phyloP scores from a whole-genome alignment of 53 echinoderm and acorn worm species.

The Echinarachnius parma region DNA sequence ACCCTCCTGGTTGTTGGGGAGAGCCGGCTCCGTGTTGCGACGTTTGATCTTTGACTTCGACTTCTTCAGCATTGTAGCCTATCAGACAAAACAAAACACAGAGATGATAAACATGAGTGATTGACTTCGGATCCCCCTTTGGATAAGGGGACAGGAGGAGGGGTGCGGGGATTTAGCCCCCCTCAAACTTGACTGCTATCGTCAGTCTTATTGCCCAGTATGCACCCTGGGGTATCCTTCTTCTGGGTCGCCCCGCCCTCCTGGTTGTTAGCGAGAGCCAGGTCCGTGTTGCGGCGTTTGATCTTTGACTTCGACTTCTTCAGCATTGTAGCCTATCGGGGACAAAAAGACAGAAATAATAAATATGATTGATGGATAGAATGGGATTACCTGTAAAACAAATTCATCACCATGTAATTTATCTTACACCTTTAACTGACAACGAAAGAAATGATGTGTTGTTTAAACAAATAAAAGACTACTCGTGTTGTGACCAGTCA shows the following conservation, averaged over 20 bases:
- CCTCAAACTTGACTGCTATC: constrained; percentile 76
- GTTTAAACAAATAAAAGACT: too few species aligned
- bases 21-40: constrained; percentile 92
- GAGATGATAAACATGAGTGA: not conserved
- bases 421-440: too few species aligned
- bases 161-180: not conserved
- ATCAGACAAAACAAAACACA: not conserved
- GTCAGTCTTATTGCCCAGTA: constrained; percentile 89
- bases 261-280: constrained; percentile 77
- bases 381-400: too few species aligned
- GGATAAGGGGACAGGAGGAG: not conserved
- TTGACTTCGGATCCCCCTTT: not conserved
- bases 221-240: constrained; percentile 48
- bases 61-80: constrained; percentile 99
- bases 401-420: too few species aligned
- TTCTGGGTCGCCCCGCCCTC: constrained; percentile 59
- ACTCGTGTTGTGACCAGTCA: too few species aligned
- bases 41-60: constrained; percentile 95
- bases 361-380: too few species aligned
- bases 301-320: constrained; percentile 97
- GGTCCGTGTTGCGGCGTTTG: constrained; percentile 95
- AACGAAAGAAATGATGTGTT: too few species aligned
- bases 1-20: constrained; percentile 74
- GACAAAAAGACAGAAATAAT: too few species aligned
- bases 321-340: constrained; percentile 87